Percentiles rank a stretch among this genome's conserved stretches.
phyloP scores from a whole-genome alignment of 2,888 invertebrate genomes.

The Stegophylla sp. region DNA sequence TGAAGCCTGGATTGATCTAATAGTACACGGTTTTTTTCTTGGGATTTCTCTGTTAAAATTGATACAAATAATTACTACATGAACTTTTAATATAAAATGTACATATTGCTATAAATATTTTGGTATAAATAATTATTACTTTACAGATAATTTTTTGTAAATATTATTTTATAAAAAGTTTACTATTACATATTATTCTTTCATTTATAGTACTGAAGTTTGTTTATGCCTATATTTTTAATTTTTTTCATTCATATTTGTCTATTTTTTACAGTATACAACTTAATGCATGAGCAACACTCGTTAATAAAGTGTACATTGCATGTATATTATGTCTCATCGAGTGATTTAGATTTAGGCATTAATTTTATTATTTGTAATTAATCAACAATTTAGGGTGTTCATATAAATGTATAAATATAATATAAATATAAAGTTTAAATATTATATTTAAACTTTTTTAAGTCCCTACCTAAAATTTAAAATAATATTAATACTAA shows the following conservation, averaged over 20 bases:
- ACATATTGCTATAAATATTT: neutral
- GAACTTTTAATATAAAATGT: neutral
- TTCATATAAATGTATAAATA: too few species aligned
- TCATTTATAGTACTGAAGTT: neutral
- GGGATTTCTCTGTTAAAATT: conserved; percentile 68
- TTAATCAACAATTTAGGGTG: too few species aligned
- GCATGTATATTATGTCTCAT: too few species aligned
- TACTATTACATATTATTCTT: neutral
- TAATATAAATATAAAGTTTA: too few species aligned
- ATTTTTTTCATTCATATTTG: neutral
- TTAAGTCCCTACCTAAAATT: too few species aligned
- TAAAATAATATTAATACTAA: too few species aligned
- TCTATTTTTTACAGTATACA: too few species aligned
- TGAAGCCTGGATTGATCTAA: conserved; percentile 71
- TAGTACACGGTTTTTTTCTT: conserved; percentile 67
- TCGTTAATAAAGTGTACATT: too few species aligned
- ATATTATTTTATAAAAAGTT: neutral
- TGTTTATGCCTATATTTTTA: neutral
- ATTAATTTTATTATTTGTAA: too few species aligned
- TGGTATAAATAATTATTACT: neutral
- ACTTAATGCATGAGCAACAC: too few species aligned
- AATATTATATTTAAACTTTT: too few species aligned
- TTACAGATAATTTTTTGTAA: neutral
- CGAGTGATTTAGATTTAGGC: too few species aligned
- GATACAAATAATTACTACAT: neutral